A percentile compares a stretch with the other conserved stretches of the same genome.
phyloP scores from a whole-genome alignment of 2,113 vertebrate species.

The Furnarius figulus region DNA sequence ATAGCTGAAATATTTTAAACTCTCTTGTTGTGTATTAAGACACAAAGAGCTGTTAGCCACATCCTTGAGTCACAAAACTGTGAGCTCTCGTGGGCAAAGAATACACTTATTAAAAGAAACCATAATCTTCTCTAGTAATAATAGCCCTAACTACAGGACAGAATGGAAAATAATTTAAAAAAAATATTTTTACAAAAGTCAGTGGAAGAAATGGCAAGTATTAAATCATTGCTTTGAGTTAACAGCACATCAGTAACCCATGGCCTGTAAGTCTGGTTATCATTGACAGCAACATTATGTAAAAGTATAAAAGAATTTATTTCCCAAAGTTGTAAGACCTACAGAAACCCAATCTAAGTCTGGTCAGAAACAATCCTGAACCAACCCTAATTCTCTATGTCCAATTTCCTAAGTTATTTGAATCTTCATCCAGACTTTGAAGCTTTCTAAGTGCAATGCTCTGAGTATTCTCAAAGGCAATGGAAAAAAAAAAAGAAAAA shows the following conservation, averaged over 20 bases:
- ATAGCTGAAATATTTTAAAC: not conserved
- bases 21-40: not conserved
- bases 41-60: not conserved
- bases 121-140: not conserved
- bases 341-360: not conserved
- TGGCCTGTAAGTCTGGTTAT: accelerated
- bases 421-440: not conserved
- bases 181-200: not conserved
- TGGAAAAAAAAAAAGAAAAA: not conserved
- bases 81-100: not conserved
- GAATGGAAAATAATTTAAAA: not conserved
- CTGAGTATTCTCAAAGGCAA: not conserved
- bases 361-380: not conserved
- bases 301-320: not conserved
- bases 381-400: not conserved
- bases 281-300: not conserved
- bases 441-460: not conserved
- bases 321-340: not conserved
- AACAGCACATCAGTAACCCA: not conserved
- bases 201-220: not conserved
- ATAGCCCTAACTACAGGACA: not conserved
- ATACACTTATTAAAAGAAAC: not conserved
- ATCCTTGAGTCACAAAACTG: not conserved
- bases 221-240: not conserved
- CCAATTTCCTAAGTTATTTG: not conserved